A percentile compares a stretch with the other conserved stretches of the same genome.
Evolutionary conservation across 1,140 invertebrate genomes (phyloP).

Genomic region (Eubasilissa regina): DNA sequence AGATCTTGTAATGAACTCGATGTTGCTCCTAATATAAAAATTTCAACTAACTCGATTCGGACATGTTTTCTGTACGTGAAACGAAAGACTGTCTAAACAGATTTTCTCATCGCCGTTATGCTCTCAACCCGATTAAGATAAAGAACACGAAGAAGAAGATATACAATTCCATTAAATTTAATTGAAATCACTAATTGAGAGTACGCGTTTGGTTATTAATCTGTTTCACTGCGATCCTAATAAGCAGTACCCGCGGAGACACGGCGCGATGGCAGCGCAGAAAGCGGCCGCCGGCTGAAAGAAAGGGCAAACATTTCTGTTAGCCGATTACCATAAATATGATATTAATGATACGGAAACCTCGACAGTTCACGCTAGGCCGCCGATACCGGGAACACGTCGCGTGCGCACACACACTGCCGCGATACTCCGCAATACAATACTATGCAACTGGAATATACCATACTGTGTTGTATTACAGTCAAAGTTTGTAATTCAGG

Average conservation of each 20-base stretch:
- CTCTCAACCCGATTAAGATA: no score
- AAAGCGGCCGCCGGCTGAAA: background rate
- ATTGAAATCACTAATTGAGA: no score
- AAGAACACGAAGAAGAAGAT: no score
- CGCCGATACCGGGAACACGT: background rate
- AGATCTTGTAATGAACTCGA: no score
- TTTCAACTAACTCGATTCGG: no score
- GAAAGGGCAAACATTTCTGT: conserved; percentile 14
- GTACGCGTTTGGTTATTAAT: background rate
- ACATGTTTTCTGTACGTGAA: no score
- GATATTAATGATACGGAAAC: conserved; percentile 45
- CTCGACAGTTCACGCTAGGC: conserved; percentile 31
- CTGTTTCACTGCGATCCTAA: background rate
- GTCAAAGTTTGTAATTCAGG: no score
- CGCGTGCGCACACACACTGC: background rate
- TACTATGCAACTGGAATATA: conserved; percentile 5
- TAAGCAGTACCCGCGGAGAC: no score
- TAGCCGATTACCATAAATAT: conserved; percentile 44
- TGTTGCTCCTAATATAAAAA: no score
- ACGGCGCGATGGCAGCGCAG: background rate
- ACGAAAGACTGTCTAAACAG: no score
- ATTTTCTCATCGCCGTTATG: no score
- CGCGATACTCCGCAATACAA: conserved; percentile 4
- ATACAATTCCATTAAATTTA: no score
- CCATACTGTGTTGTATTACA: background rate